Evolutionary conservation across 2,113 vertebrate species (phyloP).

Genomic region (Bagarius yarrelli): DNA sequence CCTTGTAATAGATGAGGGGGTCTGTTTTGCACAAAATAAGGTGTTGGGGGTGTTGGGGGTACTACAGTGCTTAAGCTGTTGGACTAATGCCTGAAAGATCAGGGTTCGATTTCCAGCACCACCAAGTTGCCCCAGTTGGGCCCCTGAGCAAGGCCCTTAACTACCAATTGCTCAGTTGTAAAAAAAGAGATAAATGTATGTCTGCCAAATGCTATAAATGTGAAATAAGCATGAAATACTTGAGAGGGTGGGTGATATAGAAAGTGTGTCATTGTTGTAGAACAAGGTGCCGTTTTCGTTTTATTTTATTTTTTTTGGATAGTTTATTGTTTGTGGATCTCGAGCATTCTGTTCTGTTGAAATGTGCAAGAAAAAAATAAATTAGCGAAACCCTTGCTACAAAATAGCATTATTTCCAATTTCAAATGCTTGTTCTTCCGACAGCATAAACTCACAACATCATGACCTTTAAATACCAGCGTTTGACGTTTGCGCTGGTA

Average conservation of each 20-base stretch:
- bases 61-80: too few species aligned
- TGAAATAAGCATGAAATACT: too few species aligned
- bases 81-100: too few species aligned
- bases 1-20: not conserved
- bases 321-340: too few species aligned
- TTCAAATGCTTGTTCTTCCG: not conserved
- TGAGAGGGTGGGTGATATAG: not conserved
- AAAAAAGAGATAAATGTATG: too few species aligned
- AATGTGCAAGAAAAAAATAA: slow-evolving; percentile 1
- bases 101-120: too few species aligned
- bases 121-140: too few species aligned
- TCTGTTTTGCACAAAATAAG: not conserved
- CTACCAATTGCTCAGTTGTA: too few species aligned
- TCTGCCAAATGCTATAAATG: too few species aligned
- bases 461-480: not conserved
- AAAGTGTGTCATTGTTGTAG: not conserved
- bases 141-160: too few species aligned
- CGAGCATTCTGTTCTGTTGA: not conserved
- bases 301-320: not conserved
- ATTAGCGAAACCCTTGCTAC: not conserved
- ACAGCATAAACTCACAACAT: not conserved
- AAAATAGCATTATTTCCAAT: not conserved
- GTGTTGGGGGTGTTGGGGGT: too few species aligned
- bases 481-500: not conserved
- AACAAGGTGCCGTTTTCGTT: not conserved